Base-by-base conservation (phyloP, 2,797 vertebrate genomes). In the Sparus aurata region DNA sequence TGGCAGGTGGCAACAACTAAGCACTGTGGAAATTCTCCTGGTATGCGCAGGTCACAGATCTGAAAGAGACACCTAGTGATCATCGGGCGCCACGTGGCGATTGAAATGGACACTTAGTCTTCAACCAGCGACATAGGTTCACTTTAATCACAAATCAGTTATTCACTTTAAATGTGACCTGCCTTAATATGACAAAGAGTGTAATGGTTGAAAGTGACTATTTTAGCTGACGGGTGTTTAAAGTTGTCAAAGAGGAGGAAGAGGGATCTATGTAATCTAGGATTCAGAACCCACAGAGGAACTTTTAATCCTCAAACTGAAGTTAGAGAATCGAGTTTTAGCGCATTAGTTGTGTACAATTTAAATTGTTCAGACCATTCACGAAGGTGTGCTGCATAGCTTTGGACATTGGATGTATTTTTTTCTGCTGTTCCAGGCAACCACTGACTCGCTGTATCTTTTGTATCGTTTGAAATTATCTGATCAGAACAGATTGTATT, bases 1-100 rank as follows among this genome's bases (percentile, higher is more conserved):
- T 86, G 73, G 87, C 89, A 73, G 77, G 69, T 45, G 67, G 65
- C 67, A 65, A 75, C 57, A 75, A 65, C 77, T 79, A 61, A 60
- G 52, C 68, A 34, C 68, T 49, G 57, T 54, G 69, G 4, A 78
- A 79, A 88, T 64, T 63, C 54, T 75, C 68, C 27, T 25, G 69
- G 69, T 66, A 30, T 58, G 58, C 82, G 61, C 46, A 49, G 54
- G 52, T 79, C 68, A 34, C 46, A 59, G 53, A 81, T 75, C 45
- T 85, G 49, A 83, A 63, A 81, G 66, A 79, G 59, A 63, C 22
- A 8, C 52, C 16, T 12, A 23, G 20, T 65, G 55, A 67, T 46
- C 47, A 60, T 55, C 8, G 12, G 65, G 65, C 12, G 1, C 34
- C 57, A 20, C 13, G 55, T 73, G 75, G 72, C 47, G 11, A 49